A percentile compares a stretch with the other conserved stretches of the same genome.
phyloP scores from a whole-genome alignment of 2,113 vertebrate genomes.

The Cyanoderma ruficeps region DNA sequence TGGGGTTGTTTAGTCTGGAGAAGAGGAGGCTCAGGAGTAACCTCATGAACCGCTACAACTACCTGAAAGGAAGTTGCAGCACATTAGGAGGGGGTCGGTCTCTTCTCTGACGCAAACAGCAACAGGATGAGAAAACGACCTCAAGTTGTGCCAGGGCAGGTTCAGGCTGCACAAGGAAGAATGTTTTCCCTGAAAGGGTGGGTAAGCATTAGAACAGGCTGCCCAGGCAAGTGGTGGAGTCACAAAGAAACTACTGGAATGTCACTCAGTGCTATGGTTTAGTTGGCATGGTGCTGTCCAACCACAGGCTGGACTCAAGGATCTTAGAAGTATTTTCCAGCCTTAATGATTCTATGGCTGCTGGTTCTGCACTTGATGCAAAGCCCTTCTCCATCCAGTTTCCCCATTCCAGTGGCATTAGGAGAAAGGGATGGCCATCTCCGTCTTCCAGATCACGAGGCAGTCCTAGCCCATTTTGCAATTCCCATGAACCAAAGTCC shows the following conservation, averaged over 20 bases:
- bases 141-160: background rate
- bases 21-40: background rate
- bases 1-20: background rate
- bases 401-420: background rate
- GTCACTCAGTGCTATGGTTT: background rate
- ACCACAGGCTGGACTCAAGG: background rate
- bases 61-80: background rate
- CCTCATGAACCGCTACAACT: background rate
- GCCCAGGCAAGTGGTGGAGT: background rate
- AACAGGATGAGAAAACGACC: background rate
- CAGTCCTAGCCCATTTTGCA: background rate
- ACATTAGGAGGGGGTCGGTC: accelerated
- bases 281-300: background rate
- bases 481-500: background rate
- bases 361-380: background rate
- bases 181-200: background rate
- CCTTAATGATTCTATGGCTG: accelerated
- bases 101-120: background rate
- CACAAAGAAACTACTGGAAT: background rate
- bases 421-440: background rate
- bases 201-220: background rate
- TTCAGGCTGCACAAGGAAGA: background rate
- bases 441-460: background rate
- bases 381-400: background rate
- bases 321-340: background rate